Conservation (phyloP, 2,113 vertebrate species). For the Macquaria ambigua region DNA sequence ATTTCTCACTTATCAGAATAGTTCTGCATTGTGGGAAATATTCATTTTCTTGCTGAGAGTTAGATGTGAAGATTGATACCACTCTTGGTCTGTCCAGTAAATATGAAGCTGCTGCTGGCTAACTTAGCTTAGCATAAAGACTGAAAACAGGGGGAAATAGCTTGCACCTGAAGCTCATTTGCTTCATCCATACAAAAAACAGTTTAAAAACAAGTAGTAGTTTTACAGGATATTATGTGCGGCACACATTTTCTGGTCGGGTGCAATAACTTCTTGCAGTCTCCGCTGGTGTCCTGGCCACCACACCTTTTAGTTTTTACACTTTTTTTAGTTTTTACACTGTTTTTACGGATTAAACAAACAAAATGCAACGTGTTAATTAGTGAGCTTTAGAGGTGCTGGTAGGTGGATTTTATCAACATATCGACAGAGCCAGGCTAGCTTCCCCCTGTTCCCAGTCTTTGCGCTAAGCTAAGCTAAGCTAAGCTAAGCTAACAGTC, state of each 20-base stretch:
- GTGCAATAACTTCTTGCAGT: neutral
- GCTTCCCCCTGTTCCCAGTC: neutral
- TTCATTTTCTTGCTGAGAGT: neutral
- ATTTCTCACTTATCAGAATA: neutral
- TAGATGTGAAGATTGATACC: no score
- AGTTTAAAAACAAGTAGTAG: neutral
- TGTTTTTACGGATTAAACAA: neutral
- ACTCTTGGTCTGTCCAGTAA: neutral
- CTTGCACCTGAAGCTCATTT: neutral
- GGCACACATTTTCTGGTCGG: no score
- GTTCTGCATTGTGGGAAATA: neutral
- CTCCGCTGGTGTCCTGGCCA: neutral
- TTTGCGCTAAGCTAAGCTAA: conserved; percentile 3
- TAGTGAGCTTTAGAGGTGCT: neutral
- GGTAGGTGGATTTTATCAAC: neutral
- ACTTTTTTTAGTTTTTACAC: neutral
- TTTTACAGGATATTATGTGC: neutral
- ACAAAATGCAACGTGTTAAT: neutral
- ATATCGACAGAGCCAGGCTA: neutral
- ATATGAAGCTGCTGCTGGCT: neutral
- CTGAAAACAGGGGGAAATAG: neutral
- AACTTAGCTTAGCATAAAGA: neutral
- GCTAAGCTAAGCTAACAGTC: conserved; percentile 1
- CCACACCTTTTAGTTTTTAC: no score
- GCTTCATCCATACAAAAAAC: neutral